Percentiles rank a stretch among this genome's conserved stretches.
These are phyloP conservation scores for Idaea dimidiata DNA, from an alignment of 2,888 invertebrate species.

Conservation along the genomic window DNA sequence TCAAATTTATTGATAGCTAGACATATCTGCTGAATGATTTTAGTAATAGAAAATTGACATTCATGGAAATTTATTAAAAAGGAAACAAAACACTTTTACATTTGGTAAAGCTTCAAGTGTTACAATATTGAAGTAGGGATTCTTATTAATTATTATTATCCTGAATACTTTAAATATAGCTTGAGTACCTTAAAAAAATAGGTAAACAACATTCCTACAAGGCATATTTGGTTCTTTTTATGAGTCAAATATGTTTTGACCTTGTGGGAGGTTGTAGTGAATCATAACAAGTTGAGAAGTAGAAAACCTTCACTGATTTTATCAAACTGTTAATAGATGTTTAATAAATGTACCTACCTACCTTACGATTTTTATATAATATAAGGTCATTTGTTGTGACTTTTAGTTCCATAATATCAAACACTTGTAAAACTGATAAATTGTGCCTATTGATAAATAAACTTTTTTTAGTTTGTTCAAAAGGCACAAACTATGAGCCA, in stretches of 20 bases:
- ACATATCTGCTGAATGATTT: too few species aligned
- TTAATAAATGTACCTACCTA: background rate
- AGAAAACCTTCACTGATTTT: background rate
- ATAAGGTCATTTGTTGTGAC: background rate
- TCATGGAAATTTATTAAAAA: background rate
- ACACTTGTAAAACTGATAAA: background rate
- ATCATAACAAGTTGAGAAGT: background rate
- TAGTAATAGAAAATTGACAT: too few species aligned
- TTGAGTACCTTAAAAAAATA: background rate
- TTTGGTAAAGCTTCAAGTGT: too few species aligned
- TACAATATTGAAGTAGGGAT: background rate
- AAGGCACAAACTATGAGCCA: slow-evolving; percentile 13
- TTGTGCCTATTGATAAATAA: background rate
- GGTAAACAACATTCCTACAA: background rate
- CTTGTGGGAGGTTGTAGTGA: slow-evolving; percentile 2
- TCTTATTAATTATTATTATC: background rate
- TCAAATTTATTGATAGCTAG: too few species aligned
- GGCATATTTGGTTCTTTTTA: background rate
- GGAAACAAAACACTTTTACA: background rate
- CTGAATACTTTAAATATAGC: background rate
- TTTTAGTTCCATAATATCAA: background rate
- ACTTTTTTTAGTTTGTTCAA: background rate
- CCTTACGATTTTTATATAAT: background rate
- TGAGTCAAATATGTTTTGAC: background rate
- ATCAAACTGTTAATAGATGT: background rate